Evolutionary conservation across 2,113 vertebrate genomes (phyloP).

Genomic region (Tamias sibiricus): DNA sequence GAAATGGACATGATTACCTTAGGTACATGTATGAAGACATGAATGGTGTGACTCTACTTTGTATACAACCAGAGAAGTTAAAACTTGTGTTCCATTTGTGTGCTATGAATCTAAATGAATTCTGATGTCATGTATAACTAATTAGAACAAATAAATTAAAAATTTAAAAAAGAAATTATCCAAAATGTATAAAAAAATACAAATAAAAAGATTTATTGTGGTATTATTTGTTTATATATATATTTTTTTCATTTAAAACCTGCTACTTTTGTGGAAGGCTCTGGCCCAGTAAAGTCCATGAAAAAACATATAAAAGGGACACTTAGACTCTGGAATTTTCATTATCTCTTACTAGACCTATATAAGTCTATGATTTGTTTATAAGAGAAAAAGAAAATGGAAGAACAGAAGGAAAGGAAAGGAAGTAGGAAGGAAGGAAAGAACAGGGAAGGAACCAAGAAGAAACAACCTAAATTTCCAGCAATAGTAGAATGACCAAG

Average conservation of each 20-base stretch:
- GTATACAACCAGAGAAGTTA: too few relatives aligned
- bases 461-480: not conserved
- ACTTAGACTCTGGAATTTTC: not conserved
- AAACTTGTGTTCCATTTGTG: too few relatives aligned
- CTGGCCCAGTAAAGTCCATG: not conserved
- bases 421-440: not conserved
- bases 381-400: not conserved
- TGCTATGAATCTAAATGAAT: too few relatives aligned
- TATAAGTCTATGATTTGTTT: not conserved
- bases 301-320: not conserved
- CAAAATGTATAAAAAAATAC: not conserved
- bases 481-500: not conserved
- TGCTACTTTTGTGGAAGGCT: not conserved
- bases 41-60: too few relatives aligned
- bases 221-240: not conserved
- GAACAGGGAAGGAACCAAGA: not conserved
- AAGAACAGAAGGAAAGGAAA: not conserved
- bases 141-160: too few relatives aligned
- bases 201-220: not conserved
- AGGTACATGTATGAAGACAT: too few relatives aligned
- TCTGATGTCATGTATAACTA: too few relatives aligned
- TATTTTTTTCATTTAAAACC: not conserved
- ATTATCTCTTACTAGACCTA: not conserved
- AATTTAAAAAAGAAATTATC: not conserved
- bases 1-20: too few relatives aligned